These are phyloP conservation scores for Luehdorfia chinensis DNA, from an alignment of 1,140 invertebrate genomes.

Conservation along the genomic window DNA sequence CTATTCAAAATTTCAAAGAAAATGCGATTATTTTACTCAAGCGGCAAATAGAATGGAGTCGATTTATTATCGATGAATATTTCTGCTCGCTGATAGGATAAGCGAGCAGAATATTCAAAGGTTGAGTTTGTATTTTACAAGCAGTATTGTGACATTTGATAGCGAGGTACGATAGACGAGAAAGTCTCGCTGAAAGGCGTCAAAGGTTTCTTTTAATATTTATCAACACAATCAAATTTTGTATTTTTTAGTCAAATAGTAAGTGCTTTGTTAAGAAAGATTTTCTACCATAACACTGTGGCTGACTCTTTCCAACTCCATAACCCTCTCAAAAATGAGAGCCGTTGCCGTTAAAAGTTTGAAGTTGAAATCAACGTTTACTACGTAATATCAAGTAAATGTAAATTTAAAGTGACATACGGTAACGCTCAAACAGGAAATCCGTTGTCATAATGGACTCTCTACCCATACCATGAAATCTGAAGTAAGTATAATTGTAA, in stretches of 20 bases:
- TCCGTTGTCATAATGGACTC: no score
- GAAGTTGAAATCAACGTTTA: no score
- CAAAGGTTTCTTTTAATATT: not conserved
- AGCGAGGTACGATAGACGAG: not conserved
- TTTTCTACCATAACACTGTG: no score
- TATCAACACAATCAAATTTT: not conserved
- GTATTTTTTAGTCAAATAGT: not conserved
- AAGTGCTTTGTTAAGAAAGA: not conserved
- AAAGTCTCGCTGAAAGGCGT: slow-evolving; percentile 5
- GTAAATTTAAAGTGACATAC: no score
- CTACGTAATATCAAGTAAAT: no score
- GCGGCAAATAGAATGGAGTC: slow-evolving; percentile 17
- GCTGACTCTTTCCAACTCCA: no score
- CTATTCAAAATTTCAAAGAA: no score
- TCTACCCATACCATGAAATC: no score
- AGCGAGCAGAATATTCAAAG: slow-evolving; percentile 9
- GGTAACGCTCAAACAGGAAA: no score
- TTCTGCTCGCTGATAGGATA: slow-evolving; percentile 15
- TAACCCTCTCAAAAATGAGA: no score
- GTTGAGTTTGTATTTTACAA: slow-evolving; percentile 11
- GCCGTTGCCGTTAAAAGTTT: no score
- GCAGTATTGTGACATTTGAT: slow-evolving; percentile 6
- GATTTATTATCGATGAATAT: slow-evolving; percentile 15
- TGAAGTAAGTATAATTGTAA: no score
- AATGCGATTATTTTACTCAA: not conserved